Evolutionary conservation across 2,888 invertebrate species (phyloP), one percentile per base, ranked within the genome.

Genomic region (Nemurella pictetii): DNA sequence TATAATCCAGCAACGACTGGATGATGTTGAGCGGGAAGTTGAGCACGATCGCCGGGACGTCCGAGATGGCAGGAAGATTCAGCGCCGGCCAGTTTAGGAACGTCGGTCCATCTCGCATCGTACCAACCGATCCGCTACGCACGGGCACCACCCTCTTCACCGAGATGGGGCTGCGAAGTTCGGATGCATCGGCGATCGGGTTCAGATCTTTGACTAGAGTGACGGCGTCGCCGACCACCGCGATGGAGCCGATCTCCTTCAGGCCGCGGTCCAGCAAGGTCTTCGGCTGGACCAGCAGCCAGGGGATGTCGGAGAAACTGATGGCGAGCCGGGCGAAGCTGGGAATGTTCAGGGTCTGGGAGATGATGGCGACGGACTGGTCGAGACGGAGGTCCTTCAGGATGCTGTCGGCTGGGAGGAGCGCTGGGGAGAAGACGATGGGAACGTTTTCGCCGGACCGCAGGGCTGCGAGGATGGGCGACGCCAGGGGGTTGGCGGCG

Each of bases 71-170:
- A 3, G 78, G 78, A 30, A 78, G 28, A n/a, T 78, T 78, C 29
- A 78, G n/a, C 78, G 78, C 78, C 30, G 78, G 28, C 78, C 78
- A 78, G 30, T 78, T 78, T 12, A 78, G n/a, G 30, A 78, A 78
- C 5, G 29, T 20, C 1, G 9, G 3, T 5, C 15, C n/a, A 9
- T 26, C 75, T n/a, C 78, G 26, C 28, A 29, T 28, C 30, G 78
- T 78, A 4, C 78, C 78, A 29, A 78, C n/a, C 26, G 29, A n/a
- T 1, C 78, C 28, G 75, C 75, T 25, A 20, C 55, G 55, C 9
- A 55, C 55, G 9, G 55, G 55, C 1, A 55, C 55, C 55, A 7
- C 12, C 20, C 20, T 55, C 75, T 26, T 26, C 20, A 75, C 12
- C 2, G 27, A 7, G 27, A 2, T 25, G 1, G 26, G 7, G 5